Evolutionary conservation across 2,113 vertebrate genomes (phyloP).

Genomic region (Crotalus viridis): DNA sequence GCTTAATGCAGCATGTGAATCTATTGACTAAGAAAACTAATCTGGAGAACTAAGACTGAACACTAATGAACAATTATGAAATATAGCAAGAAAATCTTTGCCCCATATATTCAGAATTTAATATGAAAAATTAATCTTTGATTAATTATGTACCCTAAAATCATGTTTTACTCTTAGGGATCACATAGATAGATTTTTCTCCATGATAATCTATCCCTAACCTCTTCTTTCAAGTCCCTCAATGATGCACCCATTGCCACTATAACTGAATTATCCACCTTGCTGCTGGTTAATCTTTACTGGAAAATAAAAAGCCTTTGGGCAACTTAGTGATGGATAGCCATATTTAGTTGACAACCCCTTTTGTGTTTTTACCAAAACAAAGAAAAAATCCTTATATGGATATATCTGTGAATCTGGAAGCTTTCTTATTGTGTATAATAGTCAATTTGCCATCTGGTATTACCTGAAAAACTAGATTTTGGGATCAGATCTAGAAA

Average conservation of each 20-base stretch:
- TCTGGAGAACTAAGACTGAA: not conserved
- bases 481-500: not conserved
- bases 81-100: not conserved
- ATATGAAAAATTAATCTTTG: not conserved
- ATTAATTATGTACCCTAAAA: not conserved
- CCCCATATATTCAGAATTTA: not conserved
- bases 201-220: not conserved
- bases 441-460: not conserved
- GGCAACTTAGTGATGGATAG: not conserved
- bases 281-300: no score
- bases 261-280: not conserved
- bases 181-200: not conserved
- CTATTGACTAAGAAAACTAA: not conserved
- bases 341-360: not conserved
- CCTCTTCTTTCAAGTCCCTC: not conserved
- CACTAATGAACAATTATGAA: not conserved
- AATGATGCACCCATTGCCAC: not conserved
- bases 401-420: not conserved
- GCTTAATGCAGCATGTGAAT: not conserved
- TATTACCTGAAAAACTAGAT: not conserved
- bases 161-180: not conserved
- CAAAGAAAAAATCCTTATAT: not conserved
- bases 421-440: not conserved
- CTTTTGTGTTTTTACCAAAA: not conserved
- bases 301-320: not conserved